These are phyloP conservation scores for Synaphobranchus kaupii DNA, from an alignment of 2,797 vertebrate genomes.

Conservation along the genomic window DNA sequence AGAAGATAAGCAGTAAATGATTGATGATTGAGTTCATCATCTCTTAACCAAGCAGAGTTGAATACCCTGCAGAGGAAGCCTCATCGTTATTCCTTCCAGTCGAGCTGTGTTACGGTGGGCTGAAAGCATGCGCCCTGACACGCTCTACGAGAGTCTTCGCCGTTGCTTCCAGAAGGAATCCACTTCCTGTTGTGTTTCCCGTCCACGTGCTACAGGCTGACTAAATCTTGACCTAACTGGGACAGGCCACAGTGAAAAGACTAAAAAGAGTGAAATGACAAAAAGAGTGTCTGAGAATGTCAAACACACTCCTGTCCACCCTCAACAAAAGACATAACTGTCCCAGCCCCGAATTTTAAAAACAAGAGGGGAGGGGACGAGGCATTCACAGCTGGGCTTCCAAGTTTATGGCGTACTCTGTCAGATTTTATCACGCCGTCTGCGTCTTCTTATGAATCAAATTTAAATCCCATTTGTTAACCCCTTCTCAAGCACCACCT, in stretches of 20 bases:
- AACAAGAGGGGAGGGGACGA: neutral
- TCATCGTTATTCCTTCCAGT: neutral
- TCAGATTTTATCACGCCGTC: neutral
- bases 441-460: neutral
- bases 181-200: neutral
- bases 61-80: conserved; percentile 15
- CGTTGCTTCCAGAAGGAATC: neutral
- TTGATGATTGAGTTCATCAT: conserved; percentile 8
- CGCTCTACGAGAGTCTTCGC: neutral
- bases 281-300: neutral
- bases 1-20: conserved; percentile 26
- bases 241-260: neutral
- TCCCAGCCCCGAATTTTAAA: neutral
- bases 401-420: neutral
- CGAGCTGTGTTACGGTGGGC: neutral
- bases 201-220: neutral
- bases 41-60: conserved; percentile 20
- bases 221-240: neutral
- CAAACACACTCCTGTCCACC: neutral
- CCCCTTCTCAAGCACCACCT: too few species aligned
- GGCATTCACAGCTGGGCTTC: neutral
- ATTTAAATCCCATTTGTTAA: neutral
- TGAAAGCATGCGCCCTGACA: too few species aligned
- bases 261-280: too few species aligned
- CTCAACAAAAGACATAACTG: neutral